phyloP scores from a whole-genome alignment of 2,797 vertebrate genomes.

The Dicrostonyx torquatus region DNA sequence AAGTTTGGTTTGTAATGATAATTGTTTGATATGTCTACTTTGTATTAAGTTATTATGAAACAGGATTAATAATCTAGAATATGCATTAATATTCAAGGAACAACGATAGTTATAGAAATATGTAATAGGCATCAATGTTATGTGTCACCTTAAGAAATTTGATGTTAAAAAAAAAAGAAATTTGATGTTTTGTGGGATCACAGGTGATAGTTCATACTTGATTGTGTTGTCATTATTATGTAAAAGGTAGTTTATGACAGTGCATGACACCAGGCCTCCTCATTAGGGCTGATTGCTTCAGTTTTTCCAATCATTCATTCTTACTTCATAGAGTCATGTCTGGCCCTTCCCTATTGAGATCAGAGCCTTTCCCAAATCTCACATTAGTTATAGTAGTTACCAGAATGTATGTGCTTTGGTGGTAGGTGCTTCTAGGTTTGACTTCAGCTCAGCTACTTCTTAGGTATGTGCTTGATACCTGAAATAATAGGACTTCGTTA shows the following conservation, averaged over 20 bases:
- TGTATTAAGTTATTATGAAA: constrained; percentile 33
- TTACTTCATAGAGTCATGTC: background rate
- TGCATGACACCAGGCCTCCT: background rate
- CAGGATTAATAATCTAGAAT: constrained; percentile 5
- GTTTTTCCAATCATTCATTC: constrained; percentile 18
- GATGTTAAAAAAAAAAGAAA: constrained; percentile 28
- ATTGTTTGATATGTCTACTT: constrained; percentile 44
- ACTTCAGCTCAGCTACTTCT: constrained; percentile 30
- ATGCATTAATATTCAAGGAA: constrained; percentile 24
- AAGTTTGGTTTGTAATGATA: constrained; percentile 45
- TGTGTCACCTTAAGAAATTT: constrained; percentile 32
- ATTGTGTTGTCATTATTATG: constrained; percentile 6
- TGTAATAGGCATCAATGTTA: background rate
- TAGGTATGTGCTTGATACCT: background rate
- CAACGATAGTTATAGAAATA: constrained; percentile 5
- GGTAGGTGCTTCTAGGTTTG: background rate
- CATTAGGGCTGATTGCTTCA: background rate
- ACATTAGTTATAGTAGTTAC: background rate
- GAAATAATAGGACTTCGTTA: background rate
- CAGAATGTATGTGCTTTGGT: background rate
- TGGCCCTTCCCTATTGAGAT: background rate
- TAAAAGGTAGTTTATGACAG: constrained; percentile 1
- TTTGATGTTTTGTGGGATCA: constrained; percentile 17
- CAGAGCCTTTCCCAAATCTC: background rate
- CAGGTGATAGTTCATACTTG: background rate